A percentile compares a stretch with the other conserved stretches of the same genome.
These are phyloP conservation scores for Apantesis nais DNA, from an alignment of 2,888 invertebrate genomes.

Conservation along the genomic window DNA sequence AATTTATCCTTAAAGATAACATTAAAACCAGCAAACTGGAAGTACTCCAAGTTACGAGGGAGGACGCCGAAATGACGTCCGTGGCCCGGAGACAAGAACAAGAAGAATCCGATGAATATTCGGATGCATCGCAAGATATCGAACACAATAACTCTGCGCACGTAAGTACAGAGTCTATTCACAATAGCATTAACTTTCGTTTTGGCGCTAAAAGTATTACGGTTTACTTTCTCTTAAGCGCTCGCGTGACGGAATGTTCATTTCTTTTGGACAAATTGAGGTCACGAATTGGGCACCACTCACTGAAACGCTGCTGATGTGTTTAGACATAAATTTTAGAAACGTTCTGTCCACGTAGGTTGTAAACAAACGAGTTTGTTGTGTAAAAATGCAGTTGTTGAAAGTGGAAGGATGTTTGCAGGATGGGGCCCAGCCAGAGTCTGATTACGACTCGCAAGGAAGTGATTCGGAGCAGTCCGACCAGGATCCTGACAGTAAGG, in stretches of 20 bases:
- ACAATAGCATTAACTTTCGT: slow-evolving; percentile 69
- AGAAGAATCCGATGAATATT: slow-evolving; percentile 81
- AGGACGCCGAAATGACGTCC: slow-evolving; percentile 82
- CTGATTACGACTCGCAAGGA: slow-evolving; percentile 81
- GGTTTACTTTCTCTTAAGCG: slow-evolving; percentile 79
- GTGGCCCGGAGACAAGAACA: slow-evolving; percentile 73
- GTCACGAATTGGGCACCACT: slow-evolving; percentile 78
- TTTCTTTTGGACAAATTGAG: slow-evolving; percentile 82
- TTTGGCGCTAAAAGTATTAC: slow-evolving; percentile 77
- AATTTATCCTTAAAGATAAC: slow-evolving; percentile 52
- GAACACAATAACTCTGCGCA: slow-evolving; percentile 76
- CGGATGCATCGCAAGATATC: slow-evolving; percentile 81
- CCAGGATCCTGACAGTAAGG: slow-evolving; percentile 91
- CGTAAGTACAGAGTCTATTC: slow-evolving; percentile 68
- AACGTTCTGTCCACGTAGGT: slow-evolving; percentile 62
- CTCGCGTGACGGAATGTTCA: slow-evolving; percentile 81
- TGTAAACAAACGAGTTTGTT: slow-evolving; percentile 50
- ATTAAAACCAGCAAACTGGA: slow-evolving; percentile 76
- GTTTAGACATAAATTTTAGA: slow-evolving; percentile 63
- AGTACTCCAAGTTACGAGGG: slow-evolving; percentile 74
- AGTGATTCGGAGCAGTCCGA: slow-evolving; percentile 86
- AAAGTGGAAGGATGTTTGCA: slow-evolving; percentile 78
- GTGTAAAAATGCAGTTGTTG: slow-evolving; percentile 71
- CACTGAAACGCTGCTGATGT: slow-evolving; percentile 67
- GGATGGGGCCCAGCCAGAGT: slow-evolving; percentile 75